Base-by-base conservation (phyloP, 2,797 vertebrate species). In the Chloroceryle inda region DNA sequence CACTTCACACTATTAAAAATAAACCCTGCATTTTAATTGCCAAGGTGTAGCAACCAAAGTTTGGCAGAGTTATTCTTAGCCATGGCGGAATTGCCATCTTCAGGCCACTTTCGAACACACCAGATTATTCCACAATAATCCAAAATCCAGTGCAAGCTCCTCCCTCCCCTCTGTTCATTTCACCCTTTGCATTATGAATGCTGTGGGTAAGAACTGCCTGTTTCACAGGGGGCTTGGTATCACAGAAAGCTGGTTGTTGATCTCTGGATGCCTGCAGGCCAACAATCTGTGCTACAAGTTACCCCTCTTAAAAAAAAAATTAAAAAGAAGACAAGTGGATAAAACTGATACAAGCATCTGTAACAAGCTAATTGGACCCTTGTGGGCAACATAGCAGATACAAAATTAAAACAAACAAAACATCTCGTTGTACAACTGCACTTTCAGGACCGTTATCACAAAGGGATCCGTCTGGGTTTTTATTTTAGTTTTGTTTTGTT, bases 361-460 rank as follows among this genome's bases (percentile, higher is more conserved):
- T 98, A 98, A 97, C 97, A 68, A 97, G 98, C 98, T 99, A 99
- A 99, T 99, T 99, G 99, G 99, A 97, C 99, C 99, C 98, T 98
- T 97, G 99, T 98, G 99, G 99, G 99, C 98, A 98, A 98, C 98
- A 98, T 85, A 94, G 98, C 97, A 97, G 98, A 97, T 97, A 98
- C 92, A 81, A 98, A 98, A 99, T 98, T 98, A 99, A 99, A 99
- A 99, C 98, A 99, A 99, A 99, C 98, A 98, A 98, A 98, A 98
- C 97, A 97, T 98, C 97, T 94, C 97, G 66, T 96, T 94, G 94
- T 97, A 97, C 97, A 98, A 98, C 98, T 98, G 94, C 97, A 98
- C 97, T 98, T 98, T 97, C 98, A 98, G 98, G 98, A 97, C 96
- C 19, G 11, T 94, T 97, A 98, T 98, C 98, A 98, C 97, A 98